Evolutionary conservation across 2,797 vertebrate genomes (phyloP).

Genomic region (Cyprinella venusta): DNA sequence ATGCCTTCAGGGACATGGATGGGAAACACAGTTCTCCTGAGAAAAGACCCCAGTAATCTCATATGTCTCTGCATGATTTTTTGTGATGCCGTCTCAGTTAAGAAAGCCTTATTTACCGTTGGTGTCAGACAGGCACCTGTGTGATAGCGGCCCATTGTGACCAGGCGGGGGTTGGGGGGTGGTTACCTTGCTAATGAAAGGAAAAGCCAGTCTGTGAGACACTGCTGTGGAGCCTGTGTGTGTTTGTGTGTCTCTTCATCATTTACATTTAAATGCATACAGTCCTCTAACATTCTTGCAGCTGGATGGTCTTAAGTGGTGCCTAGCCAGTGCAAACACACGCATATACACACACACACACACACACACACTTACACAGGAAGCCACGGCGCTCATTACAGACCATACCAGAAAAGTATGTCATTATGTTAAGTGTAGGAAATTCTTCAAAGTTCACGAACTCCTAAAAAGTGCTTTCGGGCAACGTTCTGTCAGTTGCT

Average conservation of each 20-base stretch:
- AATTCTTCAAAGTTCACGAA: slow-evolving; percentile 62
- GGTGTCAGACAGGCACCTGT: slow-evolving; percentile 35
- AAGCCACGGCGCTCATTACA: slow-evolving; percentile 54
- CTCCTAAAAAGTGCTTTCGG: slow-evolving; percentile 54
- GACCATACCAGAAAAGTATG: slow-evolving; percentile 64
- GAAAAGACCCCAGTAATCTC: slow-evolving; percentile 1
- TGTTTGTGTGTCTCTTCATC: slow-evolving; percentile 35
- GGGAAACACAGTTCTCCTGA: not conserved
- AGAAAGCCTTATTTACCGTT: slow-evolving; percentile 35
- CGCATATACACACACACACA: slow-evolving; percentile 30
- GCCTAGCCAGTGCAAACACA: slow-evolving; percentile 11
- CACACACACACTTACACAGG: slow-evolving; percentile 49
- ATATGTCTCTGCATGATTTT: slow-evolving; percentile 10
- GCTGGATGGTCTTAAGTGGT: slow-evolving; percentile 55
- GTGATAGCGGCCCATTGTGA: slow-evolving; percentile 30
- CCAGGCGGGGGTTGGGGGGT: not conserved
- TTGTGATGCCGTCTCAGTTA: not conserved
- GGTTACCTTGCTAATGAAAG: slow-evolving; percentile 23
- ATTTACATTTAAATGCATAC: slow-evolving; percentile 52
- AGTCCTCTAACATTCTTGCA: slow-evolving; percentile 55
- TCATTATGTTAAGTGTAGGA: slow-evolving; percentile 68
- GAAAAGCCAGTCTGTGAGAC: slow-evolving; percentile 42
- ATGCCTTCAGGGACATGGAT: not conserved
- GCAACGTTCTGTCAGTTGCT: slow-evolving; percentile 18
- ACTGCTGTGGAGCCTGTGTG: slow-evolving; percentile 39